Evolutionary conservation across 2,797 vertebrate genomes (phyloP), one percentile per base, ranked within the genome.

Genomic region (Menidia menidia): DNA sequence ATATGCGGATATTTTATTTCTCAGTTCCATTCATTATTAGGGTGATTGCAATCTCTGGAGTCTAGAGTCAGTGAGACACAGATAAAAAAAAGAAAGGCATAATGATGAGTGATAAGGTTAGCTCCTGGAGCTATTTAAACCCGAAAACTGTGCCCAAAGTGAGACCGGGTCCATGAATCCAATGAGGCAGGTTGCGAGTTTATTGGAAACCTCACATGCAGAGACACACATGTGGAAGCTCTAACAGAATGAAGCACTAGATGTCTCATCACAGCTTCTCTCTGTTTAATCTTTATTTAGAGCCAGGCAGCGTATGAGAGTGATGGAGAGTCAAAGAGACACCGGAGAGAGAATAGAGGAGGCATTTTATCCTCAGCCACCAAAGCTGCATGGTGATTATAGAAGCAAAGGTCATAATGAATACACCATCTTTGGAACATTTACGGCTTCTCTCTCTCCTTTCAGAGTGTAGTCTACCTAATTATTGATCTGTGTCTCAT

Each of bases 21-120:
- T 39, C 6, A 82, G 85, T 87, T 88, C 72, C 84, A 80, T 56
- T 59, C 68, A 68, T 77, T 60, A 74, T 78, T 77, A 42, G 56
- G 64, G 82, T 78, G 86, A 86, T 88, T 87, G 87, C 84, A 76
- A 78, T 66, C 77, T 73, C 57, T 16, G 57, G 71, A 71, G 72
- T 70, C 60, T 33, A 11, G 71, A 1, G 33, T 45, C 62, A 58
- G 75, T 64, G 33, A 3, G 13, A 60, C 44, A 10, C 51, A 71
- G 65, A 77, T n/a, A 39, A 67, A 12, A 51, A 48, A 45, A 45
- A 13, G 0, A 39, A 59, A 60, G 42, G 19, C 60, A 58, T 62
- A 44, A 4, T 10, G 10, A 33, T 31, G 73, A 69, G 41, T 4
- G 14, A 41, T 64, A 53, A 67, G 42, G 66, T 73, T 53, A 70